Base-by-base conservation (phyloP, 2,113 vertebrate genomes). In the Brachyhypopomus occidentalis region DNA sequence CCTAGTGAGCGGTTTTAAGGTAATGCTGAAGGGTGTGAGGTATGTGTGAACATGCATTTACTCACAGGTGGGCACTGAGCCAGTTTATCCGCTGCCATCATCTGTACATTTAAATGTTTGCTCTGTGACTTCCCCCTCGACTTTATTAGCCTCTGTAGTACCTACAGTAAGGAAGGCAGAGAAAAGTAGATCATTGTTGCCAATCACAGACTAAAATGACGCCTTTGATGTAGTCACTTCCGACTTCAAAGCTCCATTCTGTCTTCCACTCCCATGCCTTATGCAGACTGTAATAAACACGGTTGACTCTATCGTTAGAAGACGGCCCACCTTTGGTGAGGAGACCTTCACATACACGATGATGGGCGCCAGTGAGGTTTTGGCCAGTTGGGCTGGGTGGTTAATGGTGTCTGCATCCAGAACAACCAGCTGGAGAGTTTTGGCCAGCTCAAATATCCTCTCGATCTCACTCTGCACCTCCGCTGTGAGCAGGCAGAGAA, bases 381-480 rank as follows among this genome's bases (percentile, higher is more conserved):
- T 99, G 91, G 95, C 94, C 52, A 99, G 94, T 89, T 99, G 97
- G 12, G 96, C 92, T 0, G 97, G 97, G 88, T 98, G 96, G 92
- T 98, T 98, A 92, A 98, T 98, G 85, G 97, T 99, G 89, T 99
- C 97, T 0, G 97, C 97, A 0, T 99, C 97, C 92, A 99, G 87
- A 72, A 97, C 93, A 36, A 99, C 97, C 75, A 99, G 90, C 93
- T 98, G 97, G 87, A 98, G 91, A 45, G 96, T 97, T 93, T 98
- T 98, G 86, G 97, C 97, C 83, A 99, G 90, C 90, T 98, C 97
- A 8, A 99, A 98, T 91, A 99, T 98, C 82, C 97, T 95, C 83
- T 98, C 97, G 0, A 97, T 98, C 91, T 98, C 97, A 19, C 96
- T 98, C 92, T 98, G 97, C 20, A 98, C 97, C 91, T 98, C 97